These are phyloP conservation scores for Nematopogon swammerdamellus DNA, from an alignment of 2,888 invertebrate genomes.

Conservation along the genomic window DNA sequence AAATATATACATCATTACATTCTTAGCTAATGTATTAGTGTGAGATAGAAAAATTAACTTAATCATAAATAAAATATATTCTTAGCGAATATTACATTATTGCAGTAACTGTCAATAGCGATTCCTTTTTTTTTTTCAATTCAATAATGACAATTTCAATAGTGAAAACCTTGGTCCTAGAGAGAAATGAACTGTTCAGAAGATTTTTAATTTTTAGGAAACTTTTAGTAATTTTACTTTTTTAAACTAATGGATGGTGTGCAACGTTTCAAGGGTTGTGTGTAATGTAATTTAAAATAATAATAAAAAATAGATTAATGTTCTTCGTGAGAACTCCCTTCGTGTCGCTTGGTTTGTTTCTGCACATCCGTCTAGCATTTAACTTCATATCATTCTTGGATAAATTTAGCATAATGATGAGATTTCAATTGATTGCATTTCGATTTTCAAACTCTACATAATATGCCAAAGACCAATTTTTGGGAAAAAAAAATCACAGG, in stretches of 20 bases:
- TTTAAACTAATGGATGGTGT: slow-evolving; percentile 32
- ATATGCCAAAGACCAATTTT: slow-evolving; percentile 52
- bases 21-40: neutral
- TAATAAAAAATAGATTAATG: slow-evolving; percentile 28
- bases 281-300: slow-evolving; percentile 51
- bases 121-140: neutral
- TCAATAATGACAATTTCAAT: too few species aligned
- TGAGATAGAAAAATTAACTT: neutral
- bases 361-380: slow-evolving; percentile 23
- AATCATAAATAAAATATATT: neutral
- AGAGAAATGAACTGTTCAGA: too few species aligned
- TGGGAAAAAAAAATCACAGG: slow-evolving; percentile 45
- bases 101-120: neutral
- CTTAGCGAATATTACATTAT: neutral
- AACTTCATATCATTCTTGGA: neutral
- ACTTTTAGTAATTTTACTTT: neutral
- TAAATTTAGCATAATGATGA: neutral
- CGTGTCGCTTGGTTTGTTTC: slow-evolving; percentile 26
- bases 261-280: slow-evolving; percentile 55
- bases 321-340: slow-evolving; percentile 32
- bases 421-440: slow-evolving; percentile 1
- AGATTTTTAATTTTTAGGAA: neutral
- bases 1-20: neutral
- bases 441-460: slow-evolving; percentile 17
- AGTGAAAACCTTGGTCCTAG: neutral